Percentiles rank a stretch among this genome's conserved stretches.
Evolutionary conservation across 2,113 vertebrate genomes (phyloP).

Genomic region (Scalopus aquaticus): DNA sequence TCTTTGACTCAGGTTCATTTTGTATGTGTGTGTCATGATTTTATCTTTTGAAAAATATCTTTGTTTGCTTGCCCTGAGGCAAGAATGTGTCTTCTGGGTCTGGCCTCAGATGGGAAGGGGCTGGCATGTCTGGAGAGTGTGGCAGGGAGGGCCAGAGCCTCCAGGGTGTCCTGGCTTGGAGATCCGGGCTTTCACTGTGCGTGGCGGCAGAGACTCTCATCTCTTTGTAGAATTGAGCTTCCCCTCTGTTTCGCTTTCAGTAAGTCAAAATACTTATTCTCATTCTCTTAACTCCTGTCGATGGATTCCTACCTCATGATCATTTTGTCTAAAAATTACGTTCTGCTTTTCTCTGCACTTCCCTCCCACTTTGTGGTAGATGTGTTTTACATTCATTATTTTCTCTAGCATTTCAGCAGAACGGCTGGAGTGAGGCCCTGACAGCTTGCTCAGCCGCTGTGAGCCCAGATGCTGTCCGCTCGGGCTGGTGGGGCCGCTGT

Average conservation of each 20-base stretch:
- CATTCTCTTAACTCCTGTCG: neutral
- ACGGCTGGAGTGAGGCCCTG: neutral
- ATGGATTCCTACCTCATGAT: neutral
- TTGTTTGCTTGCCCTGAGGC: neutral
- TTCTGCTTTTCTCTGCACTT: neutral
- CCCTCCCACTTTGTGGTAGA: neutral
- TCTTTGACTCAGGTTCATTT: neutral
- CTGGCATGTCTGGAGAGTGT: neutral
- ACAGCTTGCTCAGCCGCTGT: neutral
- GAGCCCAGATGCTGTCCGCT: neutral
- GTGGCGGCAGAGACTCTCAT: neutral
- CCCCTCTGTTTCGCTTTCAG: neutral
- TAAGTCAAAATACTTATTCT: neutral
- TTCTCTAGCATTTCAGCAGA: neutral
- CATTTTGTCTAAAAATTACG: neutral
- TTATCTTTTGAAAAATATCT: neutral
- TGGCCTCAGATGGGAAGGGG: neutral
- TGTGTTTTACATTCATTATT: neutral
- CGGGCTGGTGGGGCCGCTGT: neutral
- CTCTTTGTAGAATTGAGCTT: neutral
- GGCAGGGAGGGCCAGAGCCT: no score
- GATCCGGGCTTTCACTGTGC: neutral
- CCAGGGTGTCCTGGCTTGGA: accelerated
- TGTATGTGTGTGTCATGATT: neutral
- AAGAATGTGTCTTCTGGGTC: neutral